Evolutionary conservation across 1,140 invertebrate genomes (phyloP), one percentile per base, ranked within the genome.

Genomic region (Cataglyphis hispanica): DNA sequence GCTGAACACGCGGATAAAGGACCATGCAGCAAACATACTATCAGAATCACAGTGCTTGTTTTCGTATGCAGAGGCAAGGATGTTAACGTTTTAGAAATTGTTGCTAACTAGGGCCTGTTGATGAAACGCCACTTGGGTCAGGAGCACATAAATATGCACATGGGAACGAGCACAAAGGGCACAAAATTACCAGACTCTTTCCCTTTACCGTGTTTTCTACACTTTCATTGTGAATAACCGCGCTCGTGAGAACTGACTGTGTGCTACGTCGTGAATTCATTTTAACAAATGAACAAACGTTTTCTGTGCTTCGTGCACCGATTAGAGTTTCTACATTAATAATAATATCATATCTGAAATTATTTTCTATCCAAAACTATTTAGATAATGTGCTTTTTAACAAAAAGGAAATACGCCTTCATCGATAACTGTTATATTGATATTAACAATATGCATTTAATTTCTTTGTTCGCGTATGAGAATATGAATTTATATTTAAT

Each of bases 21-120:
- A 60, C 66, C 19, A 22, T 46, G 66, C 19, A 25, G 78, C 66
- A 74, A 83, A 70, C 78, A 74, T 60, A 61, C 78, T 74, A 83
- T 83, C 56, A 83, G 67, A 60, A 80, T 80, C 76, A 80, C 31
- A 53, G 43, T 61, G 43, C 78, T 60, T 43, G 78, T 81, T 83
- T 83, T 72, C 78, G 53, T 60, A 72, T 74, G 78, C 67, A 69
- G 66, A 81, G 19, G 66, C 78, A 58, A 83, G 78, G 70, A 74
- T 74, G 78, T 83, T 83, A 83, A 83, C 53, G 78, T 83, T 83
- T 70, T 53, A 74, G 78, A 74, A 83, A 83, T 83, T 83, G 78
- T 83, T 83, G 37, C 53, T 81, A 72, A 81, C 78, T 74, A 67
- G 25, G n/a, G 43, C 53, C 66, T 37, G 66, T 83, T 83, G 67